Conservation (phyloP, 2,888 invertebrate species). For the Eretmocerus hayati region DNA sequence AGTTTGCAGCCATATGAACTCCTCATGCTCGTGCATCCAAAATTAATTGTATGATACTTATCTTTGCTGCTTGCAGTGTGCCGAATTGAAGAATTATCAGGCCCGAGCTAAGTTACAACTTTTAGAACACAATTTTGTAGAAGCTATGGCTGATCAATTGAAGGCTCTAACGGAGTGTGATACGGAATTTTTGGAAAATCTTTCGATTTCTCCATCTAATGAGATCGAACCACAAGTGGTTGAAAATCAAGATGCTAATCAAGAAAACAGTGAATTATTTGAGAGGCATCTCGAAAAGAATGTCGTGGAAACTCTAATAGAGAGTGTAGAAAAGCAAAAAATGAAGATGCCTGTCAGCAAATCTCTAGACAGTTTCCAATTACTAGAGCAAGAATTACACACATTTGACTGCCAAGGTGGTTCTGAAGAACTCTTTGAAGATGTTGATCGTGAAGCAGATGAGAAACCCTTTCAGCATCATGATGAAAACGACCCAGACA, state of each 20-base stretch:
- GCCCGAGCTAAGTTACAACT: conserved; percentile 48
- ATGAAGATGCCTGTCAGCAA: conserved; percentile 42
- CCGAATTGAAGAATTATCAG: conserved; percentile 46
- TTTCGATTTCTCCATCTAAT: not conserved
- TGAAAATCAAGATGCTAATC: not conserved
- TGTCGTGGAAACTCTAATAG: conserved; percentile 39
- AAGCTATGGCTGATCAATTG: conserved; percentile 45
- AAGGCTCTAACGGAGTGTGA: conserved; percentile 36
- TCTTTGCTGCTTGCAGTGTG: conserved; percentile 40
- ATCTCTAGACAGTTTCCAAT: conserved; percentile 41
- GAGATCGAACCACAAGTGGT: not conserved
- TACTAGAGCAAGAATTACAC: conserved; percentile 42
- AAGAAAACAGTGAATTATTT: conserved; percentile 28
- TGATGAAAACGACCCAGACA: conserved; percentile 11
- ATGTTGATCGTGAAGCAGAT: conserved; percentile 30
- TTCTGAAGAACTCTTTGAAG: conserved; percentile 41
- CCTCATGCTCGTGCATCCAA: too few species aligned
- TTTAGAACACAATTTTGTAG: conserved; percentile 44
- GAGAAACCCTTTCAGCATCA: conserved; percentile 30
- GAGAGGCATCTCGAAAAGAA: conserved; percentile 41
- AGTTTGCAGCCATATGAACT: too few species aligned
- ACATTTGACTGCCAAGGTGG: conserved; percentile 47
- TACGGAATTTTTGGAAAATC: conserved; percentile 6
- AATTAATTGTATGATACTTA: conserved; percentile 16
- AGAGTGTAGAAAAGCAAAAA: conserved; percentile 34